phyloP scores from a whole-genome alignment of 2,888 invertebrate species.

The Elysia crispata region DNA sequence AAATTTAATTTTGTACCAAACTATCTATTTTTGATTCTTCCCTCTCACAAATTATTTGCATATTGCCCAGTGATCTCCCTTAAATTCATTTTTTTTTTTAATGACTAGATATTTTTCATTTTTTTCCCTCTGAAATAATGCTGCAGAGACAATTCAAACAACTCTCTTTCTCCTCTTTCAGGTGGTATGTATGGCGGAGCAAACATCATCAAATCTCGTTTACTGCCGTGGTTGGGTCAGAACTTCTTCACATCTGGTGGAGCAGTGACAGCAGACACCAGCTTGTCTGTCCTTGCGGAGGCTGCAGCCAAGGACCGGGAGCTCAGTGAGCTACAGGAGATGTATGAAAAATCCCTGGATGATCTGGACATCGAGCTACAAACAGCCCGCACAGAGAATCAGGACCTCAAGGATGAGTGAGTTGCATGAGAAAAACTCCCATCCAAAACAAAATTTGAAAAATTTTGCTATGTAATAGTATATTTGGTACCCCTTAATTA shows the following conservation, averaged over 20 bases:
- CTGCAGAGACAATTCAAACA: not conserved
- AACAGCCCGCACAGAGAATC: constrained; percentile 66
- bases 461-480: too few relatives aligned
- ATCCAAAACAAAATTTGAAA: too few relatives aligned
- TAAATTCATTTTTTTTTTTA: too few relatives aligned
- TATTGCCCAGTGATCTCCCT: too few relatives aligned
- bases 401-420: constrained; percentile 74
- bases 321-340: constrained; percentile 69
- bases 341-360: constrained; percentile 71
- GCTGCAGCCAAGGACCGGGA: constrained; percentile 72
- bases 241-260: constrained; percentile 70
- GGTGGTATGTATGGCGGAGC: constrained; percentile 75
- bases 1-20: too few relatives aligned
- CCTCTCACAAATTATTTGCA: too few relatives aligned
- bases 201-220: constrained; percentile 73
- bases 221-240: constrained; percentile 74
- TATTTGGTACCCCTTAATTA: too few relatives aligned
- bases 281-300: constrained; percentile 70
- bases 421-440: too few relatives aligned
- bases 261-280: constrained; percentile 66
- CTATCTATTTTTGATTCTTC: too few relatives aligned
- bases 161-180: constrained; percentile 48
- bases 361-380: constrained; percentile 71
- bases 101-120: too few relatives aligned
- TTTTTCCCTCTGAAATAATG: too few relatives aligned